Base-by-base conservation (phyloP, 1,140 invertebrate genomes). In the Araneus ventricosus region DNA sequence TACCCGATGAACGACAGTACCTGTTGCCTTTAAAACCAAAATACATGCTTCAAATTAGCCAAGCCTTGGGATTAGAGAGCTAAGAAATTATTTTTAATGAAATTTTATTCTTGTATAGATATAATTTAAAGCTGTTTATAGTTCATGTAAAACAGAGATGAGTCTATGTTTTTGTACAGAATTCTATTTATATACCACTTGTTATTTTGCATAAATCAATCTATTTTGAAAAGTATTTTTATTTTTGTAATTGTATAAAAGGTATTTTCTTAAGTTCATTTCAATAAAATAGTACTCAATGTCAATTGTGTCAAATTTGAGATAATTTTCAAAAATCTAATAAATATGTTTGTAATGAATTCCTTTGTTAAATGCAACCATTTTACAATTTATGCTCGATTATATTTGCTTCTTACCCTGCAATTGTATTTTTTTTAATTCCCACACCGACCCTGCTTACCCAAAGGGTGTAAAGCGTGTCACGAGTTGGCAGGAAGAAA, bases 21-120 rank as follows among this genome's bases (percentile, higher is more conserved):
- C 95, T 96, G 93, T 95, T 97, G 34, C 96, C 96, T 52, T 94
- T 97, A 37, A 95, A 96, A 90, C 96, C 95, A 79, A 95, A 95
- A 41, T 97, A 97, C 94, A 95, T 96, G 61, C 94, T 95, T 90
- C 96, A 97, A 94, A 95, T 97, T 22, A 95, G 95, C 90, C 94
- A 95, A 92, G 95, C 95, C 37, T 90, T 96, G 24, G 95, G 95
- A 80, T 92, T 95, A 30, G 93, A 94, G 30, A 92, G 85, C 75
- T 94, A 87, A 88, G 67, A 75, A 45, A 39, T 70, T 82, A 87
- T 79, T 93, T 41, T 82, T 45, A 45, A 86, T 39, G 17, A n/a
- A 37, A 34, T 57, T 27, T 24, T 93, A 59, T 92, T 79, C 57
- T 79, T 93, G 39, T 93, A 88, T 59, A 87, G 63, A 61, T 70